These are phyloP conservation scores for Perizoma flavofasciatum DNA, from an alignment of 2,888 invertebrate genomes.

Conservation along the genomic window DNA sequence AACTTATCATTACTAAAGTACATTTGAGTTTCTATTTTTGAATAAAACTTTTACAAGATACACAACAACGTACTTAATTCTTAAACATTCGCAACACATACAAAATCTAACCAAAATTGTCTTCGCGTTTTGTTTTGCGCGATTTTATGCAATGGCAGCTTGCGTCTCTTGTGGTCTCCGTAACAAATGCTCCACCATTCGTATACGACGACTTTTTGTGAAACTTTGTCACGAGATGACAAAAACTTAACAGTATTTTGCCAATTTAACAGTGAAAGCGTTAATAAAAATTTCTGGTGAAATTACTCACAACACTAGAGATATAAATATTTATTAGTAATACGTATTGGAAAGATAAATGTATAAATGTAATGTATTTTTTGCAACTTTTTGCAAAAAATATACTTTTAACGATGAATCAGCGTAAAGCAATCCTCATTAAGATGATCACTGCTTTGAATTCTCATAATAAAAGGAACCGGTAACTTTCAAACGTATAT, in stretches of 20 bases:
- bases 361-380: no score
- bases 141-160: conserved; percentile 46
- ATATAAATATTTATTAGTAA: no score
- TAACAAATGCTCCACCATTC: conserved; percentile 57
- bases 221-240: conserved; percentile 38
- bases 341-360: no score
- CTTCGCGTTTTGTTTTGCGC: conserved; percentile 35
- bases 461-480: conserved; percentile 34
- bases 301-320: no score
- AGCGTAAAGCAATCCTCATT: conserved; percentile 26
- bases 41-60: no score
- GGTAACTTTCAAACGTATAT: conserved; percentile 1
- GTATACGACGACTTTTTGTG: conserved; percentile 44
- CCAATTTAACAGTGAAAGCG: conserved; percentile 35
- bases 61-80: no score
- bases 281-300: no score
- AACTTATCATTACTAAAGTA: no score
- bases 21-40: no score
- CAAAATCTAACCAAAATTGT: conserved; percentile 16
- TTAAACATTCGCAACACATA: background rate
- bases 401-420: no score
- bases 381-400: no score
- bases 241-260: conserved; percentile 34
- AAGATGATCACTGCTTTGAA: conserved; percentile 34
- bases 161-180: conserved; percentile 44